A percentile compares a stretch with the other conserved stretches of the same genome.
Conservation (phyloP, 2,113 vertebrate species). For the Gnathonemus echidnorhynchus region DNA sequence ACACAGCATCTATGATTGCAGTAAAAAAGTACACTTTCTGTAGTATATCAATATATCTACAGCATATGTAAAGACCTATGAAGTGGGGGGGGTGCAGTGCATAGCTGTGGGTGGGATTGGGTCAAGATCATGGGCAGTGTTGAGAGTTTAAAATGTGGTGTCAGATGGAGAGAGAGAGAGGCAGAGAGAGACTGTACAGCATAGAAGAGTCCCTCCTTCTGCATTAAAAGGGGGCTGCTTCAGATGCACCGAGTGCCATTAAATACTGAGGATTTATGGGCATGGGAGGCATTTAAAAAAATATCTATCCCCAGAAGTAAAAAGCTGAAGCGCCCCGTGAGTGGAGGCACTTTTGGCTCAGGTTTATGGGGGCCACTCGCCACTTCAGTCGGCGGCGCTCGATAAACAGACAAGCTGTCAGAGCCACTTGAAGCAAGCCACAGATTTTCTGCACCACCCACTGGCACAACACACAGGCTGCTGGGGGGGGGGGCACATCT, state of each 20-base stretch:
- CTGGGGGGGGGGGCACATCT: neutral
- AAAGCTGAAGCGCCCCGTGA: neutral
- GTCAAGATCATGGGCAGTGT: neutral
- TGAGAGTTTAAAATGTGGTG: neutral
- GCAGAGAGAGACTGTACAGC: neutral
- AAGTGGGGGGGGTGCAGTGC: neutral
- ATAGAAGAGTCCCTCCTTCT: neutral
- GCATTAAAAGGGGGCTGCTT: neutral
- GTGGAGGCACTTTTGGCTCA: neutral
- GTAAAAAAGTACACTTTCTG: neutral
- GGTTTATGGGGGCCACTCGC: neutral
- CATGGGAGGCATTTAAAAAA: neutral
- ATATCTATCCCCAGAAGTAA: neutral
- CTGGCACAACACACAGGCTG: neutral
- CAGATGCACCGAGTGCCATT: neutral
- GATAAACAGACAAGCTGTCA: constrained; percentile 4
- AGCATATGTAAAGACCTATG: neutral
- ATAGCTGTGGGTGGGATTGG: neutral
- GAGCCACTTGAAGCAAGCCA: constrained; percentile 8
- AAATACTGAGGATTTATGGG: neutral
- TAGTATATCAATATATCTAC: neutral
- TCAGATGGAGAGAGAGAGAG: neutral
- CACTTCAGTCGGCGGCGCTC: neutral
- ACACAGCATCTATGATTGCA: neutral
- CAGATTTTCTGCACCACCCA: neutral